Base-by-base conservation (phyloP, 2,113 vertebrate genomes). In the Piaya cayana region DNA sequence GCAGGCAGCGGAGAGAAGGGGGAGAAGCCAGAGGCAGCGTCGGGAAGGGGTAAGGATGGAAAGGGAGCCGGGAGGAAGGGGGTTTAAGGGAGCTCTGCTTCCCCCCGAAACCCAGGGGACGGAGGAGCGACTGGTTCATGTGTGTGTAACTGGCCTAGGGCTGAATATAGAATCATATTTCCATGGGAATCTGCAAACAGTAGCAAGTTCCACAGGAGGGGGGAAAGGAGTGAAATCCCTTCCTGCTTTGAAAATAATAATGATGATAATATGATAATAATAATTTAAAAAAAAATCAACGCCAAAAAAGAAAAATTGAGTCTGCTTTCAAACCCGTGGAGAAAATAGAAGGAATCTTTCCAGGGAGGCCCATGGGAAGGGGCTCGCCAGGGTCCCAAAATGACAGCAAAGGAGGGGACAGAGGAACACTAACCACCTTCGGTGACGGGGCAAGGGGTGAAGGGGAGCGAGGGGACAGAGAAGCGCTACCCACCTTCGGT, bases 361-460 rank as follows among this genome's bases (percentile, higher is more conserved):
- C 6, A 58, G 62, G 83, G 32, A 95, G 34, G 34, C 59, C 47
- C 11, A 1, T 68, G 25, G 81, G 71, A 93, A 84, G 29, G 72
- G 59, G 49, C 58, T 92, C 15, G 2, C 34, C 4, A 15, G 55
- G 88, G 47, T 65, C 47, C 52, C 53, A 17, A 47, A 1, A 12
- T 52, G 76, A 27, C 62, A 43, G 81, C 29, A n/a, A 72, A 69
- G 12, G 27, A 32, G 77, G 81, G 52, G 50, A 84, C 81, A 9
- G 92, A 37, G 79, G 53, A 86, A 65, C 16, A 11, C 47, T 81
- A 89, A 95, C 89, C 95, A 96, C 96, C 96, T 96, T 88, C 14
- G 8, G 60, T 83, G 21, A 85, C 69, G 69, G 80, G 15, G 12
- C 34, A 30, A 11, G 49, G 77, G 84, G 43, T 3, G 52, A 16